phyloP scores from a whole-genome alignment of 2,888 invertebrate genomes.

The Pollenia angustigena region DNA sequence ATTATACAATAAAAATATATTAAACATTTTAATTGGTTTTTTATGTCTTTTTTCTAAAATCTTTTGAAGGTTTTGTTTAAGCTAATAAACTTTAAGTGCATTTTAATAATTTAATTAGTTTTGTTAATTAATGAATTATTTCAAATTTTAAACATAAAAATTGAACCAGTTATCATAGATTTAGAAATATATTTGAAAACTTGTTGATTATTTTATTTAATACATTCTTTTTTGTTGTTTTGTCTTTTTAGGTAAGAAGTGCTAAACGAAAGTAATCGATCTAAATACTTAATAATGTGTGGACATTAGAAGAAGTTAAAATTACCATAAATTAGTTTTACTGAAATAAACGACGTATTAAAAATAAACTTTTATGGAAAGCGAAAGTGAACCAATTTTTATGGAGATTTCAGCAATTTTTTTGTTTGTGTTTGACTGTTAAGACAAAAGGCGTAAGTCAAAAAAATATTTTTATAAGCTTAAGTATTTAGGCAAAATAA shows the following conservation, averaged over 20 bases:
- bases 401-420: conserved; percentile 6
- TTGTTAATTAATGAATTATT: conserved; percentile 5
- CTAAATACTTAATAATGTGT: background rate
- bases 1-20: too few species aligned
- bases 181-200: background rate
- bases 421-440: too few species aligned
- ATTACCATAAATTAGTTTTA: conserved; percentile 47
- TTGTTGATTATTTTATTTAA: conserved; percentile 15
- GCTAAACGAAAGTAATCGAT: background rate
- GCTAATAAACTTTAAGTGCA: background rate
- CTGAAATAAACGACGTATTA: background rate
- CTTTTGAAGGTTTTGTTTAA: too few species aligned
- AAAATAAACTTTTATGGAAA: conserved; percentile 37
- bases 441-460: conserved; percentile 11
- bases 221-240: background rate
- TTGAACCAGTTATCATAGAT: conserved; percentile 24
- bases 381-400: conserved; percentile 65
- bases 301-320: conserved; percentile 10
- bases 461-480: background rate
- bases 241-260: conserved; percentile 50
- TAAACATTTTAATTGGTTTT: too few species aligned
- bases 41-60: too few species aligned
- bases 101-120: conserved; percentile 40
- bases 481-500: too few species aligned
- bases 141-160: background rate